phyloP scores from a whole-genome alignment of 2,113 vertebrate genomes.

The Danionella cerebrum region DNA sequence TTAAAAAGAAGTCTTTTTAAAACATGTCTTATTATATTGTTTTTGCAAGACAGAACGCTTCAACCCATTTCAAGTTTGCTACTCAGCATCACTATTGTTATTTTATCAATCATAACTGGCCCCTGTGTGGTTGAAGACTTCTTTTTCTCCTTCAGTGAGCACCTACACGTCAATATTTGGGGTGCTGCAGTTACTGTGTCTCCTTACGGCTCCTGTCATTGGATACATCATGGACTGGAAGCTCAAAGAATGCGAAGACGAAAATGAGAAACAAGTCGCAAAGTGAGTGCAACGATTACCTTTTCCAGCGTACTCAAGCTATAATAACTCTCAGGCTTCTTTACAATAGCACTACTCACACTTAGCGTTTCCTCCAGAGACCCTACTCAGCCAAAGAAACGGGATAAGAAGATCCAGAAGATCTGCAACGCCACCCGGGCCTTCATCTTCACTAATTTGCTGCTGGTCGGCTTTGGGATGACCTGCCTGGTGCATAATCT shows the following conservation, averaged over 20 bases:
- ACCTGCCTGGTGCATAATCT: slow-evolving; percentile 83
- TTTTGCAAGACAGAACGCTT: too few species aligned
- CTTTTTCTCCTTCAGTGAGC: slow-evolving; percentile 65
- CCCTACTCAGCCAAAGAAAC: slow-evolving; percentile 72
- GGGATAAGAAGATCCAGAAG: slow-evolving; percentile 85
- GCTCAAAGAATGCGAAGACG: slow-evolving; percentile 85
- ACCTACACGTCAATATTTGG: slow-evolving; percentile 95
- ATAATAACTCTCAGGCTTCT: background rate
- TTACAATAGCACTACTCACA: background rate
- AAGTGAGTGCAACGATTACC: slow-evolving; percentile 57
- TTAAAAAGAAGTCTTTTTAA: too few species aligned
- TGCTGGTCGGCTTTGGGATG: slow-evolving; percentile 86
- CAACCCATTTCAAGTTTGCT: background rate
- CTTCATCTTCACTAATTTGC: slow-evolving; percentile 90
- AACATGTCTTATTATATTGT: too few species aligned
- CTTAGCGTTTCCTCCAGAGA: slow-evolving; percentile 59
- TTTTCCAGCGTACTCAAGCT: background rate
- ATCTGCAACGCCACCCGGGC: slow-evolving; percentile 84
- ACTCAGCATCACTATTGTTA: background rate
- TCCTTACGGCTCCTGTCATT: slow-evolving; percentile 89
- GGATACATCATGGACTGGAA: slow-evolving; percentile 97
- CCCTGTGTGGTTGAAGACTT: too few species aligned
- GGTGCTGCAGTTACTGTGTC: slow-evolving; percentile 87
- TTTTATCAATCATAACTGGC: background rate
- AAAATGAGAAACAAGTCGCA: slow-evolving; percentile 62